These are phyloP conservation scores for Piprites chloris DNA, from an alignment of 2,113 vertebrate species.

Conservation along the genomic window DNA sequence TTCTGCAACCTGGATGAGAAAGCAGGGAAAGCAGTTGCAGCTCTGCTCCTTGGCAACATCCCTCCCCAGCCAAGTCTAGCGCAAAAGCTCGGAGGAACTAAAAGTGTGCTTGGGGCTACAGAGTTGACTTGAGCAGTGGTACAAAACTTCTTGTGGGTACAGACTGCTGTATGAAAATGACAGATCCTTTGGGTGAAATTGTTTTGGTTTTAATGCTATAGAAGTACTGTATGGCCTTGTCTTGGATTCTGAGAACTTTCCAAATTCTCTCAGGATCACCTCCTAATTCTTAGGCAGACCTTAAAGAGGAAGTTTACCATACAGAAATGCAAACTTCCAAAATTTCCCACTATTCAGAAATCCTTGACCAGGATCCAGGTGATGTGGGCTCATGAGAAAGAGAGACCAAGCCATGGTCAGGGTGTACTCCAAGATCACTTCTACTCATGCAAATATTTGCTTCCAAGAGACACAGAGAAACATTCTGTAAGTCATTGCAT, in stretches of 20 bases:
- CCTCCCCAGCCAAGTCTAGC: not conserved
- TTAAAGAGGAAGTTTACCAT: not conserved
- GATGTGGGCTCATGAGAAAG: not conserved
- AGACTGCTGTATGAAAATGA: not conserved
- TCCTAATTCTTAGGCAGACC: not conserved
- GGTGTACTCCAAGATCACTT: not conserved
- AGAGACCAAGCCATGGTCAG: not conserved
- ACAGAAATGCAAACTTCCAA: not conserved
- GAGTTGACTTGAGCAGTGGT: not conserved
- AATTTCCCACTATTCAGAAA: not conserved
- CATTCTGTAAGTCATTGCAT: not conserved
- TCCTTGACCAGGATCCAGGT: not conserved
- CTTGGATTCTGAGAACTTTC: not conserved
- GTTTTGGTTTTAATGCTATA: not conserved
- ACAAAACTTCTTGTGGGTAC: not conserved
- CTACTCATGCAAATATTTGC: conserved; percentile 3
- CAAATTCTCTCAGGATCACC: not conserved
- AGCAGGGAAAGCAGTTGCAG: not conserved
- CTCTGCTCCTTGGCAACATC: not conserved
- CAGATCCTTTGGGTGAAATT: not conserved
- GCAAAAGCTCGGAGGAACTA: not conserved
- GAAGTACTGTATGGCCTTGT: not conserved
- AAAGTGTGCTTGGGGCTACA: not conserved
- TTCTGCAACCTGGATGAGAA: not conserved
- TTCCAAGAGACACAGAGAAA: not conserved